Evolutionary conservation across 92 coral and sea anemone species (phyloP).

Genomic region (Paramuricea clavata): DNA sequence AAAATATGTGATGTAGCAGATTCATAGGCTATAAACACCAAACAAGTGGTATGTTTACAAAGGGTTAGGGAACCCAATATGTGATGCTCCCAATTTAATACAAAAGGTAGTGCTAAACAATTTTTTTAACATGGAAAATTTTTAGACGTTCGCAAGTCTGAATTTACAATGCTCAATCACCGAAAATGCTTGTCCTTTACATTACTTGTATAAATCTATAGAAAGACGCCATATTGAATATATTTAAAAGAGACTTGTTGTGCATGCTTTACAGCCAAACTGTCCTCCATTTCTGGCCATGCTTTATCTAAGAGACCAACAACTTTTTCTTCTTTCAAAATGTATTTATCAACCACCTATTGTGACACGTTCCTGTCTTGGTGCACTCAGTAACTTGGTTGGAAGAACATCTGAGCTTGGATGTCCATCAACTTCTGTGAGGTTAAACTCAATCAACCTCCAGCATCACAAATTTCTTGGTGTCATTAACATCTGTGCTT

Average conservation of each 20-base stretch:
- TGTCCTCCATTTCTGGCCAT: no score
- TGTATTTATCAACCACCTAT: no score
- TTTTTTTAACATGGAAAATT: neutral
- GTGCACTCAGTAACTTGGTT: no score
- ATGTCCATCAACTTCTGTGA: no score
- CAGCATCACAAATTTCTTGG: no score
- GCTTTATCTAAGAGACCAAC: no score
- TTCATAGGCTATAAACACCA: neutral
- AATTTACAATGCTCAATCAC: neutral
- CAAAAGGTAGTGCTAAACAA: neutral
- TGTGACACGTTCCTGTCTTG: no score
- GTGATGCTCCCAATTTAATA: neutral
- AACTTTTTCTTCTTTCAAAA: no score
- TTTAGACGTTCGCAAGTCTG: neutral
- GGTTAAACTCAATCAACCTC: no score
- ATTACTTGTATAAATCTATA: neutral
- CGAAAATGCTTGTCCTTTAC: slow-evolving; percentile 10
- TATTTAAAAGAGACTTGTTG: neutral
- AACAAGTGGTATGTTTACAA: neutral
- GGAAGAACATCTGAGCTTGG: no score
- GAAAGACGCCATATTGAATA: slow-evolving; percentile 10
- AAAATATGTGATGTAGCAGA: slow-evolving; percentile 3
- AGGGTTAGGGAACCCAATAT: neutral
- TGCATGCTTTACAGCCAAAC: neutral
- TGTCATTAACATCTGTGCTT: no score